A percentile compares a stretch with the other conserved stretches of the same genome.
phyloP scores from a whole-genome alignment of 2,888 invertebrate genomes.

The Sinohyriopsis cumingii region DNA sequence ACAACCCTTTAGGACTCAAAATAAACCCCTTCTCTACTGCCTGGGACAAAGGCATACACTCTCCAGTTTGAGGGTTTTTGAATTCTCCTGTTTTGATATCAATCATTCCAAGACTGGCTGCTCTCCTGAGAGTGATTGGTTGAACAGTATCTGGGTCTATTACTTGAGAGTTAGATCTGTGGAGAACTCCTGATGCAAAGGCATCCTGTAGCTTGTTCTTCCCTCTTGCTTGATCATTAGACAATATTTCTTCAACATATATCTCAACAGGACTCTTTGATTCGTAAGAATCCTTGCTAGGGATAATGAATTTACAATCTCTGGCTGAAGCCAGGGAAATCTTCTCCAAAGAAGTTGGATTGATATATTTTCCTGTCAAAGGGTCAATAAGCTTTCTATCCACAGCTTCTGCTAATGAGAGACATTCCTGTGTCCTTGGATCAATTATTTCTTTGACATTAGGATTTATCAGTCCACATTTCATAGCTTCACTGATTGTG shows the following conservation, averaged over 20 bases:
- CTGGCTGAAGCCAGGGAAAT: conserved; percentile 74
- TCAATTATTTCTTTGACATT: conserved; percentile 48
- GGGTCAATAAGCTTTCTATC: conserved; percentile 44
- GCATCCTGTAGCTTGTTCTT: conserved; percentile 58
- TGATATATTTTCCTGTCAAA: conserved; percentile 46
- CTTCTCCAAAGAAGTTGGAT: conserved; percentile 40
- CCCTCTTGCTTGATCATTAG: conserved; percentile 47
- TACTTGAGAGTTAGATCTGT: conserved; percentile 61
- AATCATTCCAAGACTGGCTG: conserved; percentile 75
- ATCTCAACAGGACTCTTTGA: conserved; percentile 57
- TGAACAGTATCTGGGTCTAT: conserved; percentile 65
- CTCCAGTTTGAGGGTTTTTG: conserved; percentile 63
- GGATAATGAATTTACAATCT: conserved; percentile 73
- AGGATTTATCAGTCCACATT: conserved; percentile 73
- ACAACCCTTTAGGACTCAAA: conserved; percentile 60
- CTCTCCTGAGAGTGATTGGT: conserved; percentile 58
- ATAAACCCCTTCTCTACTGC: conserved; percentile 63
- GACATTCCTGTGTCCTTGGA: conserved; percentile 76
- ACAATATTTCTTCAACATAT: conserved; percentile 58
- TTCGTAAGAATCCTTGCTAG: conserved; percentile 25
- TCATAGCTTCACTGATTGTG: conserved; percentile 74
- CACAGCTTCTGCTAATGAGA: conserved; percentile 54
- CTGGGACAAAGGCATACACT: conserved; percentile 54
- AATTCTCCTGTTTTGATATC: conserved; percentile 63
- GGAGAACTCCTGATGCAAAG: conserved; percentile 58